Conservation (phyloP, 53 echinoderm and acorn worm genomes). For the Stichopus horrens region DNA sequence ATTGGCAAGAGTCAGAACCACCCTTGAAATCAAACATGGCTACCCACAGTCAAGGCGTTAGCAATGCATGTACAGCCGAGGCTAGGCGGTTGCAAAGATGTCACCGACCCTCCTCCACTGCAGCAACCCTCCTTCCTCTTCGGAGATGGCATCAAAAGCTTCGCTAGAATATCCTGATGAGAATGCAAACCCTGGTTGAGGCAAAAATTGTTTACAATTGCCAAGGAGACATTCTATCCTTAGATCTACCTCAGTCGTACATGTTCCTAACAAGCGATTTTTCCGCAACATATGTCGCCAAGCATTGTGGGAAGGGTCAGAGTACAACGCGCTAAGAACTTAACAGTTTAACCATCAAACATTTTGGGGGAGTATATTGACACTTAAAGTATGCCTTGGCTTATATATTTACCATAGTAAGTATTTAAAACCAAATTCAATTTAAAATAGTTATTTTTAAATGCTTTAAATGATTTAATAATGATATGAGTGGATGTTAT, state of each 20-base stretch:
- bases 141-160: constrained; percentile 26
- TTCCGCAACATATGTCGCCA: constrained; percentile 17
- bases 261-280: constrained; percentile 40
- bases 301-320: constrained; percentile 49
- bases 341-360: neutral
- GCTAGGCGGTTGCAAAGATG: constrained; percentile 36
- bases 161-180: constrained; percentile 16
- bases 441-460: no score
- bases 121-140: constrained; percentile 21
- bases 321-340: constrained; percentile 25
- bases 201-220: constrained; percentile 29
- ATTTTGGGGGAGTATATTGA: neutral
- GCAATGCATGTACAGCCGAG: constrained; percentile 33
- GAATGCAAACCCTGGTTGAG: constrained; percentile 19
- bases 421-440: no score
- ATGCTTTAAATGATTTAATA: no score
- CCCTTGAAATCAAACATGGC: constrained; percentile 51
- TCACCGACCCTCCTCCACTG: constrained; percentile 18
- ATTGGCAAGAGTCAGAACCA: constrained; percentile 47
- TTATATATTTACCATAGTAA: no score
- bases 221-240: constrained; percentile 34
- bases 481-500: no score
- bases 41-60: constrained; percentile 30
- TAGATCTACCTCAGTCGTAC: neutral
- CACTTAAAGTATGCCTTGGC: no score